Conservation (phyloP, 2,113 vertebrate species). For the Gymnobelideus leadbeateri region DNA sequence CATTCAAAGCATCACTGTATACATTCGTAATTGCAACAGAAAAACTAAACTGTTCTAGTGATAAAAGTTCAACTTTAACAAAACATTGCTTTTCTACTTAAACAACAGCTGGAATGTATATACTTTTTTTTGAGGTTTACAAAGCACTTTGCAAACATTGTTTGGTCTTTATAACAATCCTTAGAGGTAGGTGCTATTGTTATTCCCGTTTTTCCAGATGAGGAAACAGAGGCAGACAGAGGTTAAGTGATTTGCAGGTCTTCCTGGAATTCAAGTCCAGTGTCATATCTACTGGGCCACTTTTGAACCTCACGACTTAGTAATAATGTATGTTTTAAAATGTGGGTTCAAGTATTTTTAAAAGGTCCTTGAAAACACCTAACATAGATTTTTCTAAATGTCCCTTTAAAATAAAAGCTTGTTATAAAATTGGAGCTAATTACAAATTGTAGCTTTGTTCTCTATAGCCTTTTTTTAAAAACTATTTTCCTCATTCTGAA, state of each 20-base stretch:
- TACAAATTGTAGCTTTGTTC: conserved; percentile 40
- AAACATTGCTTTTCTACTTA: background rate
- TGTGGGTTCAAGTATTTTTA: background rate
- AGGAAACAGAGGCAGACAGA: background rate
- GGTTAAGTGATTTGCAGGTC: background rate
- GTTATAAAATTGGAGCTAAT: conserved; percentile 49
- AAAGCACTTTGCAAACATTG: background rate
- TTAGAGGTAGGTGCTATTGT: background rate
- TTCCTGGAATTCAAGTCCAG: too few relatives aligned
- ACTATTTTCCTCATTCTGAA: conserved; percentile 7
- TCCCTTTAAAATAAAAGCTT: conserved; percentile 41
- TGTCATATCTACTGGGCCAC: background rate
- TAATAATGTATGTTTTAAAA: background rate
- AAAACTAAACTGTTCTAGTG: background rate
- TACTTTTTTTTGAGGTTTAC: background rate
- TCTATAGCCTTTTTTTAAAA: conserved; percentile 8
- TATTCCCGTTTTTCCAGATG: background rate
- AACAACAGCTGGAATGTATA: background rate
- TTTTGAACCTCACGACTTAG: background rate
- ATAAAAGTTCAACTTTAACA: background rate
- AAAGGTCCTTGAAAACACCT: conserved; percentile 31
- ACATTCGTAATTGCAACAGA: background rate
- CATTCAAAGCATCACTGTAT: background rate
- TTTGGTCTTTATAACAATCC: background rate
- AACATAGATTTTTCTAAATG: conserved; percentile 37